Base-by-base conservation (phyloP, 1,140 invertebrate species). In the Drosophila asahinai region DNA sequence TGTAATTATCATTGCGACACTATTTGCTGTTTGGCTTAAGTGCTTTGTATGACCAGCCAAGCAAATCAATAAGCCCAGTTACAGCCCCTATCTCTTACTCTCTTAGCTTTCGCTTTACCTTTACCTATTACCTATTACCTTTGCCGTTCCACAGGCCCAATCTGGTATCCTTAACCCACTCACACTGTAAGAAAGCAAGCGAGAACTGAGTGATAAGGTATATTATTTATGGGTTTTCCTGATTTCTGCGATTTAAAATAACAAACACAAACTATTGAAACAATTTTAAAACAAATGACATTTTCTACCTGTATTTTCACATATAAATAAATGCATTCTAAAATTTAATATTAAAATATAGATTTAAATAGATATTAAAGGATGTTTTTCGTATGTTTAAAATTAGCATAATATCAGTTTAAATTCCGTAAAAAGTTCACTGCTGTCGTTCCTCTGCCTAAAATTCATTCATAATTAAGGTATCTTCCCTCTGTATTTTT, bases 1-100 rank as follows among this genome's bases (percentile, higher is more conserved):
- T 89, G 84, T 90, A 89, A 89, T 89, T 89, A 89, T 89, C 84
- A 84, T 81, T 84, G 84, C 86, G 81, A 89, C 86, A 89, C 84
- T 87, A 87, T 87, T 87, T 89, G 84, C 78, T 87, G 84, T 84
- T 71, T 87, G 79, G 81, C 73, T 80, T 83, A 87, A 87, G 83
- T 87, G 84, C 67, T 86, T 77, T 77, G 60, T 62, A 61, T 72
- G 80, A 57, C 49, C 60, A 64, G 58, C 47, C 48, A 59, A 62
- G 81, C 77, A 72, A 84, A 83, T 83, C 81, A 81, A 84, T 84
- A 81, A 71, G 81, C 81, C 48, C 71, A 62, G 67, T 63, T 65
- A 60, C 45, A 52, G 61, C 47, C 38, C 49, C 49, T 49, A 74
- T 55, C 17, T 48, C 17, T n/a, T 57, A 33, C 58, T 36, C 4